These are phyloP conservation scores for Macaria notata DNA, from an alignment of 2,888 invertebrate species.

Conservation along the genomic window DNA sequence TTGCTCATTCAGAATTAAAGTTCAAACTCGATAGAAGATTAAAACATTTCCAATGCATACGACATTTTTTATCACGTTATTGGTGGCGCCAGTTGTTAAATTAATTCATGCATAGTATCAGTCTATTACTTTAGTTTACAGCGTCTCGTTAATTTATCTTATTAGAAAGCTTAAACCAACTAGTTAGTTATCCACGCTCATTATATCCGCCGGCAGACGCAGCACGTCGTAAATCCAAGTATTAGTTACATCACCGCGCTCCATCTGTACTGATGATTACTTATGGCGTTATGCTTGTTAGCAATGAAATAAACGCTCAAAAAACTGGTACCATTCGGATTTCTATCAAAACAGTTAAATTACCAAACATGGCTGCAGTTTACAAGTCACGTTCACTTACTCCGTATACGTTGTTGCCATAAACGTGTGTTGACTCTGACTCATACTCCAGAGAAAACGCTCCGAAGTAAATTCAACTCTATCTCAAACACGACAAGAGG, in stretches of 20 bases:
- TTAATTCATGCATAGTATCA: no score
- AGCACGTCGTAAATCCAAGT: neutral
- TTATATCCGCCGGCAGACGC: neutral
- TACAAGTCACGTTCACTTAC: constrained; percentile 51
- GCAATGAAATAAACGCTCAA: constrained; percentile 12
- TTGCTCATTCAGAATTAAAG: no score
- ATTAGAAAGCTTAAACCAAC: neutral
- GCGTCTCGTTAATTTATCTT: constrained; percentile 1
- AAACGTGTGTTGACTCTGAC: constrained; percentile 54
- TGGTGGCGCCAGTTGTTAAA: no score
- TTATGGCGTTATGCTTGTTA: constrained; percentile 12
- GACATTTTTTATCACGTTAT: no score
- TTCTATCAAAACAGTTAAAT: constrained; percentile 55
- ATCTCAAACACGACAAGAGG: constrained; percentile 34
- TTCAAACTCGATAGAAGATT: no score
- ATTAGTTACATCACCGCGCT: constrained; percentile 1
- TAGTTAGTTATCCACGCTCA: neutral
- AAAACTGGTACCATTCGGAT: constrained; percentile 37
- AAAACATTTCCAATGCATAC: no score
- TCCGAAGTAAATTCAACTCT: constrained; percentile 43
- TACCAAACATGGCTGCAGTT: constrained; percentile 57
- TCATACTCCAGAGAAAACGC: constrained; percentile 41
- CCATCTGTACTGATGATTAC: constrained; percentile 8
- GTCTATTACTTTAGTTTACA: neutral
- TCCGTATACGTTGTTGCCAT: constrained; percentile 51